phyloP scores from a whole-genome alignment of 2,113 vertebrate genomes.

The Brachionichthys hirsutus region DNA sequence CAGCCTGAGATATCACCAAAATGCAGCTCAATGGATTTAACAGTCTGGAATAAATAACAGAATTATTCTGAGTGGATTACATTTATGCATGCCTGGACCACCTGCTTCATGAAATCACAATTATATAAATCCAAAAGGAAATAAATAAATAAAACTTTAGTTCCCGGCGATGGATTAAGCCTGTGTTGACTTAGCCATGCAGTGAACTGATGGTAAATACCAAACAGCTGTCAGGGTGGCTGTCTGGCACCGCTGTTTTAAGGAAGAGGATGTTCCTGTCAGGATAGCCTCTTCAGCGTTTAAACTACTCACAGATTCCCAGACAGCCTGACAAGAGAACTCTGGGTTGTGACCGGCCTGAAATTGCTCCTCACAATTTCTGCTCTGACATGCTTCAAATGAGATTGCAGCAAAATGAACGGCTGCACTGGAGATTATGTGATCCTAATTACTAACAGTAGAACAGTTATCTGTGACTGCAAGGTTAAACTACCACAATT shows the following conservation, averaged over 20 bases:
- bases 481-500: background rate
- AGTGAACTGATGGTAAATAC: constrained; percentile 15
- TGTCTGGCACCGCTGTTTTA: constrained; percentile 15
- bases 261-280: constrained; percentile 10
- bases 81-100: constrained; percentile 49
- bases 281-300: constrained; percentile 18
- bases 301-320: constrained; percentile 8
- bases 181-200: constrained; percentile 14
- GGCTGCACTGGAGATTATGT: background rate
- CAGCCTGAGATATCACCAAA: constrained; percentile 46
- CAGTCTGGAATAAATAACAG: constrained; percentile 62
- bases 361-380: constrained; percentile 7
- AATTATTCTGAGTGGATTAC: constrained; percentile 64
- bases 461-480: background rate
- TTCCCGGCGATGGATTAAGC: constrained; percentile 29
- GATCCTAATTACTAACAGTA: background rate
- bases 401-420: constrained; percentile 5
- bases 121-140: constrained; percentile 39
- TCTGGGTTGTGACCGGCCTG: background rate
- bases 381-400: constrained; percentile 31
- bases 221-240: constrained; percentile 24
- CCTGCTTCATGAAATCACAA: constrained; percentile 56
- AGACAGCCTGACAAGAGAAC: constrained; percentile 15
- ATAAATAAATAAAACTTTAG: constrained; percentile 37
- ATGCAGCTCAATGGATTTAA: constrained; percentile 58